phyloP scores from a whole-genome alignment of 2,888 invertebrate species.

The Dermolepida albohirtum region DNA sequence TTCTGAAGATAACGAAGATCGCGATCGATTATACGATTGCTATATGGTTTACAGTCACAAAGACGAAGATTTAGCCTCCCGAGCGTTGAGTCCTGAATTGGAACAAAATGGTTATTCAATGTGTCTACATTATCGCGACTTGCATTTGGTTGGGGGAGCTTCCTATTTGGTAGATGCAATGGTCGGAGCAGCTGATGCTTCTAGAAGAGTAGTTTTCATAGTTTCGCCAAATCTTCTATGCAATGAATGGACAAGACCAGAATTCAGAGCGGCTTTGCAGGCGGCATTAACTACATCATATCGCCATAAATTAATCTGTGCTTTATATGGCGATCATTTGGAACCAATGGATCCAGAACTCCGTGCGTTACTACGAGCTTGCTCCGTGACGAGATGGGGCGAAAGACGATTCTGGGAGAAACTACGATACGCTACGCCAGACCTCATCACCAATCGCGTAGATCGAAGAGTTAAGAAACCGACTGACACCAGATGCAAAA shows the following conservation, averaged over 20 bases:
- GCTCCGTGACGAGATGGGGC: slow-evolving; percentile 78
- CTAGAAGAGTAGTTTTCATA: slow-evolving; percentile 81
- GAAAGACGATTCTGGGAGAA: slow-evolving; percentile 90
- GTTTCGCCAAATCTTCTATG: slow-evolving; percentile 84
- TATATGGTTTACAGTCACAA: slow-evolving; percentile 88
- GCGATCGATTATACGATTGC: slow-evolving; percentile 78
- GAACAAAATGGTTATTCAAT: slow-evolving; percentile 79
- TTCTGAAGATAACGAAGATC: slow-evolving; percentile 65
- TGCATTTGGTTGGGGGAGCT: slow-evolving; percentile 71
- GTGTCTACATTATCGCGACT: slow-evolving; percentile 76
- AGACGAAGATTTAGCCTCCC: slow-evolving; percentile 80
- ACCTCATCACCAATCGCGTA: slow-evolving; percentile 71
- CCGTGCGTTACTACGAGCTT: slow-evolving; percentile 77
- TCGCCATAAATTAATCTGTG: slow-evolving; percentile 71
- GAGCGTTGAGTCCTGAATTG: slow-evolving; percentile 77
- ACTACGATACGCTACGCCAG: slow-evolving; percentile 81
- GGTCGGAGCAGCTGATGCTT: slow-evolving; percentile 73
- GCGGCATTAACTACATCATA: slow-evolving; percentile 78
- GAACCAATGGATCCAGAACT: slow-evolving; percentile 82
- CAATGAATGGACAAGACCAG: slow-evolving; percentile 86
- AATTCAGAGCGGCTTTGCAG: slow-evolving; percentile 84
- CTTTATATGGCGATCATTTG: slow-evolving; percentile 77
- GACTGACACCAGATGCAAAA: slow-evolving; percentile 71
- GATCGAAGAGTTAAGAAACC: slow-evolving; percentile 69
- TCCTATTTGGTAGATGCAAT: slow-evolving; percentile 73